Percentiles rank a stretch among this genome's conserved stretches.
Conservation (phyloP, 2,888 invertebrate genomes). For the Cantharis rufa region DNA sequence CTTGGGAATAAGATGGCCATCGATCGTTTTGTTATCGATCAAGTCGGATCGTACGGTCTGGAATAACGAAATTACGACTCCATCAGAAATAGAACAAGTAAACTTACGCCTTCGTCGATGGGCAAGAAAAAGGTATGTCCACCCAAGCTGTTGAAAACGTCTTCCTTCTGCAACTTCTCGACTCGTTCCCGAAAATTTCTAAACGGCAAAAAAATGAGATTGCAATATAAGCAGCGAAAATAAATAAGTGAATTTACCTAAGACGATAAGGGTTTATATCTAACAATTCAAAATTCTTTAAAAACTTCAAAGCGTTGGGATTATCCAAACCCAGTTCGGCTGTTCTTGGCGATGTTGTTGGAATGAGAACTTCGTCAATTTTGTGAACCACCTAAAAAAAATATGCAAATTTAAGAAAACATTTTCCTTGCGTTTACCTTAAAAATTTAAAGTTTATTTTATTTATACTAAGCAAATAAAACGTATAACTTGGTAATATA, state of each 20-base stretch:
- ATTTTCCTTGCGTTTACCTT: background rate
- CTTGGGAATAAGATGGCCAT: slow-evolving; percentile 87
- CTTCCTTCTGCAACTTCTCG: slow-evolving; percentile 70
- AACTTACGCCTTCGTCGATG: slow-evolving; percentile 80
- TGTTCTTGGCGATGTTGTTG: slow-evolving; percentile 68
- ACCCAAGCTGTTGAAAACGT: slow-evolving; percentile 77
- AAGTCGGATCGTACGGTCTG: slow-evolving; percentile 59
- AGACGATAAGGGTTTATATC: slow-evolving; percentile 73
- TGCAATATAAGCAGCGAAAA: background rate
- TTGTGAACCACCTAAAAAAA: slow-evolving; percentile 77
- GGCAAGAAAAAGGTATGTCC: slow-evolving; percentile 89
- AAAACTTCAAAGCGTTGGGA: slow-evolving; percentile 80
- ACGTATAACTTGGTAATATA: background rate
- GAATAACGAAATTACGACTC: background rate
- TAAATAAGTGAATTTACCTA: slow-evolving; percentile 60
- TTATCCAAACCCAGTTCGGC: slow-evolving; percentile 70
- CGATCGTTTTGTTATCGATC: slow-evolving; percentile 83
- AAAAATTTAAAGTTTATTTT: background rate
- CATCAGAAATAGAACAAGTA: background rate
- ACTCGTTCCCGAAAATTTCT: slow-evolving; percentile 79
- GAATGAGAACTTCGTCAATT: slow-evolving; percentile 84
- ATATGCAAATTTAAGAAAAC: background rate
- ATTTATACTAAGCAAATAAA: background rate
- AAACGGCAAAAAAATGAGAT: slow-evolving; percentile 24
- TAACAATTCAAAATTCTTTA: slow-evolving; percentile 76